Conservation (phyloP, 2,113 vertebrate species). For the Procavia capensis region DNA sequence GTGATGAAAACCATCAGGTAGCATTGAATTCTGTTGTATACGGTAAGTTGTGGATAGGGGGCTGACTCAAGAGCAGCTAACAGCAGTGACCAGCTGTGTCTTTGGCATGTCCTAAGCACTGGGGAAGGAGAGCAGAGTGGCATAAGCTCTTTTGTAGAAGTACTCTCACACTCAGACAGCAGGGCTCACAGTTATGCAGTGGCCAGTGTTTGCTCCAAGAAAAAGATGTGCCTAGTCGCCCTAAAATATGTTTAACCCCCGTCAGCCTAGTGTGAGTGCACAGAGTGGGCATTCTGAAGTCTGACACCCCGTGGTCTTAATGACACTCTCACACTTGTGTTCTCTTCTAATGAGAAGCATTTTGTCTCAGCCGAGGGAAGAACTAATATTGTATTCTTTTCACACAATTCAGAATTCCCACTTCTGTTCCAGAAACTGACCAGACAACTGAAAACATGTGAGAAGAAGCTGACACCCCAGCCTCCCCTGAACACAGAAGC, state of each 20-base stretch:
- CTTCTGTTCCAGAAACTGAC: neutral
- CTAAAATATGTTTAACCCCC: rapidly evolving
- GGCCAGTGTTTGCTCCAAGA: rapidly evolving
- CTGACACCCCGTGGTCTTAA: rapidly evolving
- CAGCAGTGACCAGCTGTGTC: too few species aligned
- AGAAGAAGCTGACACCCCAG: rapidly evolving
- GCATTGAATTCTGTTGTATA: too few species aligned
- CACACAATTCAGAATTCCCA: rapidly evolving
- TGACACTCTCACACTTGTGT: rapidly evolving
- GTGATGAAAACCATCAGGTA: too few species aligned
- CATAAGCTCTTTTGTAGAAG: rapidly evolving
- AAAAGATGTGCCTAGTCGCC: rapidly evolving
- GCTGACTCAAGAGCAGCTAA: too few species aligned
- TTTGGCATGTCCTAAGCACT: rapidly evolving
- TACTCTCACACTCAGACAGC: rapidly evolving
- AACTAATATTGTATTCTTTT: too few species aligned
- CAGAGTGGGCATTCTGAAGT: rapidly evolving
- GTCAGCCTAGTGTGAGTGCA: rapidly evolving
- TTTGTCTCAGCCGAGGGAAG: too few species aligned
- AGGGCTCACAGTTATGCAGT: rapidly evolving
- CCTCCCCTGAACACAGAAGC: neutral
- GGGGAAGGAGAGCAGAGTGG: rapidly evolving
- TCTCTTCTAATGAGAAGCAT: neutral
- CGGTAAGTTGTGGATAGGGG: too few species aligned
- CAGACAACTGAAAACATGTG: rapidly evolving